Evolutionary conservation across 2,113 vertebrate species (phyloP).

Genomic region (Actinemys pallida): DNA sequence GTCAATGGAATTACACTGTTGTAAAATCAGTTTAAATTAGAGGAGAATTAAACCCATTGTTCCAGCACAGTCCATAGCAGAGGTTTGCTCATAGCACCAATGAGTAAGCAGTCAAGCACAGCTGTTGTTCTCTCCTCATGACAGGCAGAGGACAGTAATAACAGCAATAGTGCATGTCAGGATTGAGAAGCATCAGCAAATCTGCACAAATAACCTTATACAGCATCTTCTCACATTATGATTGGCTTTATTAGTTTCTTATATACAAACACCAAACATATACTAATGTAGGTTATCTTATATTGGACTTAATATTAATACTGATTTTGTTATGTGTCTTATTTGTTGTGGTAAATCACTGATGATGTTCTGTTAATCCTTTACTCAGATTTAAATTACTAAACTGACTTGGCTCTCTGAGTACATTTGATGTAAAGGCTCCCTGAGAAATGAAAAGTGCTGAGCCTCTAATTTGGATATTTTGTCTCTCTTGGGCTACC

Average conservation of each 20-base stretch:
- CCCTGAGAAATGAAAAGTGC: slow-evolving; percentile 48
- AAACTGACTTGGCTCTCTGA: slow-evolving; percentile 9
- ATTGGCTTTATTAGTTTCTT: neutral
- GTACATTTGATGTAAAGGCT: neutral
- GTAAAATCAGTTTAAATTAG: neutral
- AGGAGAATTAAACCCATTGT: neutral
- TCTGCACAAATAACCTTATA: neutral
- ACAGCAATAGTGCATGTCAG: neutral
- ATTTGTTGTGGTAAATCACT: neutral
- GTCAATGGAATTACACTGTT: neutral
- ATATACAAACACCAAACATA: neutral
- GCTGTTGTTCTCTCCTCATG: neutral
- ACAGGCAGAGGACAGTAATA: neutral
- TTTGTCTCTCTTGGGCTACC: slow-evolving; percentile 51
- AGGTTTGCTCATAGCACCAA: neutral
- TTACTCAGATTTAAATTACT: slow-evolving; percentile 18
- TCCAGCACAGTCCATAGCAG: neutral
- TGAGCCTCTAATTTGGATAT: slow-evolving; percentile 54
- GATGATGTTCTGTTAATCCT: neutral
- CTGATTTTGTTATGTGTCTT: neutral
- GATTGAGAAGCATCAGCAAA: neutral
- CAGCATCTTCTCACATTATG: neutral
- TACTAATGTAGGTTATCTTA: neutral
- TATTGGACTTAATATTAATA: neutral
- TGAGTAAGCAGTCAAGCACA: neutral